A percentile compares a stretch with the other conserved stretches of the same genome.
Conservation (phyloP, 2,888 invertebrate genomes). For the Chloroclysta siterata region DNA sequence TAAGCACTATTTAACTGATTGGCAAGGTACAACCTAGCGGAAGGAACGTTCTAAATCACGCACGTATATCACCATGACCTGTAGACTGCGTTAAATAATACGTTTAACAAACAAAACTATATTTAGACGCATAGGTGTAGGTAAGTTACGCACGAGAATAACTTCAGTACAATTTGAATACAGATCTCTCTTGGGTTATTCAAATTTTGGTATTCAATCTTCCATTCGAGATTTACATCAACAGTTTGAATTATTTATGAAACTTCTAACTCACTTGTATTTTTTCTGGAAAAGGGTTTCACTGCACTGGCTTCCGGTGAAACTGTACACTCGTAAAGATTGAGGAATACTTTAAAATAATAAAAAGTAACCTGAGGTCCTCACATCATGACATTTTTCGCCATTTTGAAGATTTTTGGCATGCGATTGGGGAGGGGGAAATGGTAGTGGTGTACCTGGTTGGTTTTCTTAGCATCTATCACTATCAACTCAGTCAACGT, state of each 20-base stretch:
- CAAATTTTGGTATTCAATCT: constrained; percentile 49
- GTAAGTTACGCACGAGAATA: constrained; percentile 44
- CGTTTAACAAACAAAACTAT: constrained; percentile 40
- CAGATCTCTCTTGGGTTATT: constrained; percentile 57
- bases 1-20: neutral
- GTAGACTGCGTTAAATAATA: constrained; percentile 22
- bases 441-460: neutral
- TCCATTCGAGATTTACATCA: constrained; percentile 40
- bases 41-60: constrained; percentile 11
- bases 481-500: too few relatives aligned
- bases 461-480: too few relatives aligned
- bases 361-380: constrained; percentile 47
- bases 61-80: constrained; percentile 26
- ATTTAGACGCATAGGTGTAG: constrained; percentile 36
- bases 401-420: constrained; percentile 59
- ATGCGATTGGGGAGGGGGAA: neutral
- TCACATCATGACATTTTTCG: constrained; percentile 62
- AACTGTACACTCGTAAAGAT: constrained; percentile 10
- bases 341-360: constrained; percentile 22
- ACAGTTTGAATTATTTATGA: constrained; percentile 14
- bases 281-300: constrained; percentile 6
- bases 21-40: constrained; percentile 1
- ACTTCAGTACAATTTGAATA: constrained; percentile 45
- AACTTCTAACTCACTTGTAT: constrained; percentile 34
- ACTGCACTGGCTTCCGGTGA: constrained; percentile 13